Conservation (phyloP, 2,888 invertebrate genomes). For the Tinea pellionella region DNA sequence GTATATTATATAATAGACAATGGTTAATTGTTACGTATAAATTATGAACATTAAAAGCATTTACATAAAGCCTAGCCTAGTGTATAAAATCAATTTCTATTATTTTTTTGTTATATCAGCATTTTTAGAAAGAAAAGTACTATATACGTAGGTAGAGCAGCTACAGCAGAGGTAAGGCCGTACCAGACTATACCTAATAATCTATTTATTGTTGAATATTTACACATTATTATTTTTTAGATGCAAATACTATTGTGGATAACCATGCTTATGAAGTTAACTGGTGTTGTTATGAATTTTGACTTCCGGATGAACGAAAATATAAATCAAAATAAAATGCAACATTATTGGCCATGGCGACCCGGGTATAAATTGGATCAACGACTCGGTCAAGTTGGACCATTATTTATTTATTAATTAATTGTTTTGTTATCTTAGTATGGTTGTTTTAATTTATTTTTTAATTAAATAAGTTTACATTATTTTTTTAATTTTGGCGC, state of each 20-base stretch:
- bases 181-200: no score
- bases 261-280: background rate
- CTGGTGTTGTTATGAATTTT: background rate
- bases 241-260: background rate
- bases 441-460: no score
- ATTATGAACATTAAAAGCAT: background rate
- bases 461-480: background rate
- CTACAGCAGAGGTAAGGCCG: no score
- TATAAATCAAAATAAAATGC: no score
- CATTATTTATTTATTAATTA: constrained; percentile 18
- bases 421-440: constrained; percentile 3
- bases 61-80: background rate
- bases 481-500: background rate
- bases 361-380: constrained; percentile 34
- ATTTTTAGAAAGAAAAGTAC: no score
- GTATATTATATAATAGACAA: background rate
- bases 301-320: background rate
- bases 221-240: no score
- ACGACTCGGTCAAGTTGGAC: constrained; percentile 25
- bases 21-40: background rate
- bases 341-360: constrained; percentile 37
- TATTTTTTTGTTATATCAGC: no score
- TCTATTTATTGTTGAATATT: no score
- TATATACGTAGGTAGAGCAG: no score
- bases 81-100: no score